Percentiles rank a stretch among this genome's conserved stretches.
Conservation (phyloP, 2,113 vertebrate species). For the Solenodon paradoxus region DNA sequence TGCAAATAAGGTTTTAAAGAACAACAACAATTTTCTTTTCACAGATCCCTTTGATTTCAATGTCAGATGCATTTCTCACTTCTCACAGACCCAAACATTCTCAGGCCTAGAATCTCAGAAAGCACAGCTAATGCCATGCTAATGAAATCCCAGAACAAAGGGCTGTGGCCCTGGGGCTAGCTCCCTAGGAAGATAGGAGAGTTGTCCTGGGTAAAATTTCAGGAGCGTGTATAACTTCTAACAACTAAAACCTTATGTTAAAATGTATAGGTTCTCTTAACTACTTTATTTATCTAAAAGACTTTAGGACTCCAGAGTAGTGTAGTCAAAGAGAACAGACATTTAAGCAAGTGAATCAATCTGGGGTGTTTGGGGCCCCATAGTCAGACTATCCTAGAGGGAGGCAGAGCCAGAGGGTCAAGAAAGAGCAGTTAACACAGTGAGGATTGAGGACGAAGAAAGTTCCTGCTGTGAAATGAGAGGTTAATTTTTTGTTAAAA, state of each 20-base stretch:
- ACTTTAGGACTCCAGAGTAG: not conserved
- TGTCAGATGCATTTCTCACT: not conserved
- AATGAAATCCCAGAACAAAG: not conserved
- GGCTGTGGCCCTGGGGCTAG: rapidly evolving
- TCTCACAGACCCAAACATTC: not conserved
- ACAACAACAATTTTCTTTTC: not conserved
- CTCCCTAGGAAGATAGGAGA: not conserved
- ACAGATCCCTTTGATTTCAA: not conserved
- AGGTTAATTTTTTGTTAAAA: too few relatives aligned
- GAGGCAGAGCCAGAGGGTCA: not conserved
- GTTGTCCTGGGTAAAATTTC: not conserved
- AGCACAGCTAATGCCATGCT: not conserved
- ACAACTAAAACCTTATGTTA: not conserved
- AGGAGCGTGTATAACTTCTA: not conserved
- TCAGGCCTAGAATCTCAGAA: not conserved
- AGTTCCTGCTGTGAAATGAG: not conserved
- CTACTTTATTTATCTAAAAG: not conserved
- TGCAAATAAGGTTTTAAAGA: not conserved
- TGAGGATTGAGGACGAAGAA: not conserved
- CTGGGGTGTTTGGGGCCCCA: too few relatives aligned
- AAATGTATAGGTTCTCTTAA: not conserved
- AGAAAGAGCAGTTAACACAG: not conserved
- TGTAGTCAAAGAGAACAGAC: not conserved
- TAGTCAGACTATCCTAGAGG: not conserved
- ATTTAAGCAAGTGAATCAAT: not conserved